Conservation (phyloP, 2,113 vertebrate species). For the Polyodon spathula region DNA sequence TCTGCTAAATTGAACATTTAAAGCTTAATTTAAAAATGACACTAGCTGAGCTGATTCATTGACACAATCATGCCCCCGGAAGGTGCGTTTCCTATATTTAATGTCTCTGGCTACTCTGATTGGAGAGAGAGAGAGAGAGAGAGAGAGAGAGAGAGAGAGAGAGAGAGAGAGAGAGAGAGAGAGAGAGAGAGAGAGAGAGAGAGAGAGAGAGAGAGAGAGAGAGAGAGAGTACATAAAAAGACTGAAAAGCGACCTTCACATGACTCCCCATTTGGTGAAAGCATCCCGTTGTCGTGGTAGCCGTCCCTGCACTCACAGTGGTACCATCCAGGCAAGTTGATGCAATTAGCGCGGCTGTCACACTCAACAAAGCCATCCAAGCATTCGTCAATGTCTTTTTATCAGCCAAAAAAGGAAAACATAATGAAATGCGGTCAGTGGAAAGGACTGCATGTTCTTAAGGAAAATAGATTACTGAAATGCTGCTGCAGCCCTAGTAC, state of each 20-base stretch:
- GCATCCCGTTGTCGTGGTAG: conserved; percentile 96
- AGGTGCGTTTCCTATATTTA: too few relatives aligned
- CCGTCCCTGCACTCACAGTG: conserved; percentile 96
- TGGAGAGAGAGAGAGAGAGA: too few relatives aligned
- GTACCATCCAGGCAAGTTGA: conserved; percentile 97
- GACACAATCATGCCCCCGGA: too few relatives aligned
- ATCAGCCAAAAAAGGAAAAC: conserved; percentile 23
- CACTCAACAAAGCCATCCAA: conserved; percentile 88
- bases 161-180: too few relatives aligned
- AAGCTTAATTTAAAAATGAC: not conserved
- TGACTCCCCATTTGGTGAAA: conserved; percentile 82
- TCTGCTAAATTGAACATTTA: not conserved
- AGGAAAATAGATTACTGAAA: not conserved
- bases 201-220: too few relatives aligned
- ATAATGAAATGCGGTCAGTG: conserved; percentile 16
- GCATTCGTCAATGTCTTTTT: conserved; percentile 92
- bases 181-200: not conserved
- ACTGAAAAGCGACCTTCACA: conserved; percentile 77
- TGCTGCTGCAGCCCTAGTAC: conserved; percentile 9
- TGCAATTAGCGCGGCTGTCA: conserved; percentile 85
- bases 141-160: too few relatives aligned
- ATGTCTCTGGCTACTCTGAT: too few relatives aligned
- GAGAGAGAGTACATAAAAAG: conserved; percentile 60
- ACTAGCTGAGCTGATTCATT: not conserved
- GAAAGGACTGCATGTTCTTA: conserved; percentile 1